Conservation (phyloP, 2,797 vertebrate species). For the Gallirallus australis region DNA sequence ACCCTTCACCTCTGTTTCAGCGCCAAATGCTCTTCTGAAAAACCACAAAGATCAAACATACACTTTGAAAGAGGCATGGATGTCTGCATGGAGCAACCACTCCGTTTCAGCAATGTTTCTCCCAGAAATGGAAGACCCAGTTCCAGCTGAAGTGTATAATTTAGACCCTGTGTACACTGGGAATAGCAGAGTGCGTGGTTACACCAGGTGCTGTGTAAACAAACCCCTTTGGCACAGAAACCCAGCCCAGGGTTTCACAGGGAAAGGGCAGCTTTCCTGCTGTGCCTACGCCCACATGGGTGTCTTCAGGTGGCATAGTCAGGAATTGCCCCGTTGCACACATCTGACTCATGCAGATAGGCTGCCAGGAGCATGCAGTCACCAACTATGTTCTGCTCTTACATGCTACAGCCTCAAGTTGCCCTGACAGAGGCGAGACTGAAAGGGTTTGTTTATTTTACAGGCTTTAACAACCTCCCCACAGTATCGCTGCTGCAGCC, state of each 20-base stretch:
- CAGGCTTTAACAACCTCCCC: not conserved
- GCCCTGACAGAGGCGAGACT: not conserved
- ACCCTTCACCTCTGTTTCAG: not conserved
- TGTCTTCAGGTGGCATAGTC: not conserved
- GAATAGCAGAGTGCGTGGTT: not conserved
- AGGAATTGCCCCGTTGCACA: not conserved
- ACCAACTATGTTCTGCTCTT: not conserved
- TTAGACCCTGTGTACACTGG: not conserved
- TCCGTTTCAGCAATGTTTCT: not conserved
- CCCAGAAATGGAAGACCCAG: not conserved
- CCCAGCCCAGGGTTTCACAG: not conserved
- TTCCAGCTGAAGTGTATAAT: not conserved
- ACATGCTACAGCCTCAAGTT: not conserved
- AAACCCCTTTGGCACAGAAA: not conserved
- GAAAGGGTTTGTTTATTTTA: not conserved
- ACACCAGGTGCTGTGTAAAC: not conserved
- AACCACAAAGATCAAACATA: not conserved
- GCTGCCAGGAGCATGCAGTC: not conserved
- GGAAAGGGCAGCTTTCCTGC: not conserved
- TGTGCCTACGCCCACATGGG: not conserved
- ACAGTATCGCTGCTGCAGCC: accelerated
- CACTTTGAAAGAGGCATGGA: not conserved
- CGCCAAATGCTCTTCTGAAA: not conserved
- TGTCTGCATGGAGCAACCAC: accelerated
- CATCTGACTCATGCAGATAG: not conserved